Base-by-base conservation (phyloP, 2,797 vertebrate genomes). In the Lates japonicus region DNA sequence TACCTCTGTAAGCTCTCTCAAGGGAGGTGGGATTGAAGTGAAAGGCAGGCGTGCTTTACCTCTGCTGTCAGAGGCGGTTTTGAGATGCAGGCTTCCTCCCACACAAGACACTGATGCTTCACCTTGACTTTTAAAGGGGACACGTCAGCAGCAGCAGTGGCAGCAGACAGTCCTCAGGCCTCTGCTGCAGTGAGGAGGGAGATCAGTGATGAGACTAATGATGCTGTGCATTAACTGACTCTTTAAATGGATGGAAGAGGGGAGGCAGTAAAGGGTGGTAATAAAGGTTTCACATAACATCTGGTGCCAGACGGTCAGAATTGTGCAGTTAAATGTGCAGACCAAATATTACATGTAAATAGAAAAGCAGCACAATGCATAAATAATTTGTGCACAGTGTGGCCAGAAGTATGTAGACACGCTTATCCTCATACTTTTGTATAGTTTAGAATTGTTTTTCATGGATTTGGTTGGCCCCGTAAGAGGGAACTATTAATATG, bases 91-190 rank as follows among this genome's bases (percentile, higher is more conserved):
- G n/a, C 76, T 72, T 63, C 74, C 81, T 73, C 77, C 78, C 71
- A 72, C 82, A 65, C 55, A 17, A 84, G 61, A 87, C 63, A 55
- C 71, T 6, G 33, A 79, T 2, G 67, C 81, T 63, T 91, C 93
- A 92, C 90, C 91, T 91, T 92, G 88, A 91, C 90, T 93, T 92
- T 87, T 82, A 79, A 87, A 87, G 76, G 80, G 78, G 79, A 81
- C 83, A n/a, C 33, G 16, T 77, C 82, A 67, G 57, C 57, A 80
- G 48, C 60, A 42, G 8, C 59, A 52, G 77, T 44, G 86, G 83
- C 78, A 74, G 77, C 70, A 70, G 81, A 74, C 79, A 35, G 74
- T 81, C 68, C 22, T 68, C 49, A 19, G 67, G 64, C 70, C 70
- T 66, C 16, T 29, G 75, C 74, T 70, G 76, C 72, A 73, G 44